Evolutionary conservation across 2,888 invertebrate species (phyloP).

Genomic region (Drosophila atroscutellata): DNA sequence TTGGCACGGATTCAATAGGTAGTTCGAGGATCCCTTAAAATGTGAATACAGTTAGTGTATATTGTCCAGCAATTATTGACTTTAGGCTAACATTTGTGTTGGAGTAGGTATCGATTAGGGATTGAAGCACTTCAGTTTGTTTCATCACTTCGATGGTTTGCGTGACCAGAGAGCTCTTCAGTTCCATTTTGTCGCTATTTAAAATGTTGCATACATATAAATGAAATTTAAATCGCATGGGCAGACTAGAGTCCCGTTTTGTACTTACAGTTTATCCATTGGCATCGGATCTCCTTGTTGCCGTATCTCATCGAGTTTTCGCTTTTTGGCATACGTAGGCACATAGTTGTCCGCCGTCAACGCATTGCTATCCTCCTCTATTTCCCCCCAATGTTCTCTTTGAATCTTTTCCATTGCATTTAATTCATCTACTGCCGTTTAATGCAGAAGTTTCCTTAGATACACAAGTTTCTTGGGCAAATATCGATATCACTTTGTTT

Average conservation of each 20-base stretch:
- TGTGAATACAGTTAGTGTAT: neutral
- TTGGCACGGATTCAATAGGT: conserved; percentile 83
- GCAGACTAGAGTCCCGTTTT: neutral
- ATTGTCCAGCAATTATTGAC: neutral
- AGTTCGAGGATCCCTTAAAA: conserved; percentile 81
- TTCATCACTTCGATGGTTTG: conserved; percentile 85
- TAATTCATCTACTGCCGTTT: neutral
- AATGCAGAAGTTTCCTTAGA: neutral
- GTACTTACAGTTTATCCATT: conserved; percentile 57
- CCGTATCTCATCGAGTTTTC: conserved; percentile 71
- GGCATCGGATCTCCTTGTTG: conserved; percentile 49
- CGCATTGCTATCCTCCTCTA: conserved; percentile 46
- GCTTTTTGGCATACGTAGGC: conserved; percentile 63
- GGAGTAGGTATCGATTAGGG: conserved; percentile 83
- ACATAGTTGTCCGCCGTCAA: conserved; percentile 53
- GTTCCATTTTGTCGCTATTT: conserved; percentile 71
- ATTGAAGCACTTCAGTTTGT: conserved; percentile 84
- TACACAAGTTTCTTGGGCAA: neutral
- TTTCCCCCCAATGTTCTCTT: conserved; percentile 50
- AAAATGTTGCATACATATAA: neutral
- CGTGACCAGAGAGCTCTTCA: conserved; percentile 83
- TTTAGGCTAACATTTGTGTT: conserved; percentile 80
- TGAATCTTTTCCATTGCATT: conserved; percentile 49
- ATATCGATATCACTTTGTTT: neutral
- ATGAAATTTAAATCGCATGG: neutral